Conservation (phyloP, 2,888 invertebrate genomes). For the Diabrotica balteata region DNA sequence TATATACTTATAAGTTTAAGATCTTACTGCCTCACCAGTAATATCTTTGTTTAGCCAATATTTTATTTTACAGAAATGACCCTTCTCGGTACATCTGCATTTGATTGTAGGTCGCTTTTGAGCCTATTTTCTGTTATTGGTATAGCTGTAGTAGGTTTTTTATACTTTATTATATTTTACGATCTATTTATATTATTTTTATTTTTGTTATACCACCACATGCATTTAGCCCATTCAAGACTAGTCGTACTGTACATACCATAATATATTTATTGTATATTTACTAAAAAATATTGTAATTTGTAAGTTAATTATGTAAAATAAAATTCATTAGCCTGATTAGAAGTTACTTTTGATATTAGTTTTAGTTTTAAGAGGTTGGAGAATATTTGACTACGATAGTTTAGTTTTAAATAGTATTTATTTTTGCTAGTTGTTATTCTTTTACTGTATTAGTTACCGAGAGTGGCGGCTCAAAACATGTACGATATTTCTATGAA, state of each 20-base stretch:
- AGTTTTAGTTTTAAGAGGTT: too few relatives aligned
- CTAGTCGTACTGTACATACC: conserved; percentile 10
- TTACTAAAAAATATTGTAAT: conserved; percentile 4
- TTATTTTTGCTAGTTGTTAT: too few relatives aligned
- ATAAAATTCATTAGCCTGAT: not conserved
- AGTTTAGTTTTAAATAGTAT: too few relatives aligned
- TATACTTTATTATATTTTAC: not conserved
- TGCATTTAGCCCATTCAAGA: conserved; percentile 8
- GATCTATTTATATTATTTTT: conserved; percentile 4
- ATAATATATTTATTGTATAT: conserved; percentile 10
- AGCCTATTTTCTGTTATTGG: not conserved
- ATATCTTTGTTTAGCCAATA: too few relatives aligned
- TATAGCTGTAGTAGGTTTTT: not conserved
- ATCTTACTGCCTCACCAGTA: too few relatives aligned
- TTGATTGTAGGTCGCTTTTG: not conserved
- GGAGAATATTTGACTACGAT: too few relatives aligned
- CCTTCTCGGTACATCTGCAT: not conserved
- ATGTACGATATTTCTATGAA: too few relatives aligned
- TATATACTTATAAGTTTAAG: too few relatives aligned
- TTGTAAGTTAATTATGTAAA: conserved; percentile 1
- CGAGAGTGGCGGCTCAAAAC: too few relatives aligned
- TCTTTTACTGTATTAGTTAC: too few relatives aligned
- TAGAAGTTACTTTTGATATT: too few relatives aligned
- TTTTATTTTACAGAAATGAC: too few relatives aligned
- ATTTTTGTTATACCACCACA: not conserved